A percentile compares a stretch with the other conserved stretches of the same genome.
phyloP scores from a whole-genome alignment of 2,113 vertebrate genomes.

The Oriolus oriolus region DNA sequence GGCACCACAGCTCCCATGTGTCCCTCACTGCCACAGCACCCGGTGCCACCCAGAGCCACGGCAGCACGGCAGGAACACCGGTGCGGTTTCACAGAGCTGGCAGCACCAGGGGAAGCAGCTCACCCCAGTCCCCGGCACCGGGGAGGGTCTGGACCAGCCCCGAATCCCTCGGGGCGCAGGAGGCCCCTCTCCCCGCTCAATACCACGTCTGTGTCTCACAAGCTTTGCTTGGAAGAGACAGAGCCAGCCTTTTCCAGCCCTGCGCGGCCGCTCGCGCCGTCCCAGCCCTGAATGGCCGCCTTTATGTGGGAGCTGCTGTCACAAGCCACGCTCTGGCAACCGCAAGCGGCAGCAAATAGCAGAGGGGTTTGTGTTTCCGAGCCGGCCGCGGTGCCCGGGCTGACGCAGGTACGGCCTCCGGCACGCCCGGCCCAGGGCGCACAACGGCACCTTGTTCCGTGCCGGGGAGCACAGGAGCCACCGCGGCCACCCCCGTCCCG shows the following conservation, averaged over 20 bases:
- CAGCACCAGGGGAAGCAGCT: background rate
- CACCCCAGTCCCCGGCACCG: background rate
- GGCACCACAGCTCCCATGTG: fast-evolving
- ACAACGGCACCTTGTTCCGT: slow-evolving; percentile 27
- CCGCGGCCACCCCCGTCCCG: background rate
- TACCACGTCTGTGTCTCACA: background rate
- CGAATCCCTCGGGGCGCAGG: fast-evolving
- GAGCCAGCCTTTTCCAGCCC: slow-evolving; percentile 12
- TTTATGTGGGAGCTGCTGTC: slow-evolving; percentile 51
- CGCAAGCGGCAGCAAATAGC: slow-evolving; percentile 37
- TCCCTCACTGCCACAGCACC: background rate
- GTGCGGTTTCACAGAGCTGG: background rate
- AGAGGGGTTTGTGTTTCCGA: background rate
- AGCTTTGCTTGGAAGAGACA: slow-evolving; percentile 31
- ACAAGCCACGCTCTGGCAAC: slow-evolving; percentile 9
- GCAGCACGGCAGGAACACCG: fast-evolving
- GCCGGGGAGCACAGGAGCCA: background rate
- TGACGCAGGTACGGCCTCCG: background rate
- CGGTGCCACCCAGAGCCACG: background rate
- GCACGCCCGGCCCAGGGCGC: background rate
- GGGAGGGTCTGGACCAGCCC: background rate
- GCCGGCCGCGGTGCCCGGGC: background rate
- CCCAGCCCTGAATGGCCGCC: slow-evolving; percentile 55
- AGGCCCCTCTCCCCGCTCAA: background rate
- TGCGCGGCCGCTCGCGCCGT: background rate